phyloP scores from a whole-genome alignment of 2,888 invertebrate genomes.

The Rhabditoides inermis region DNA sequence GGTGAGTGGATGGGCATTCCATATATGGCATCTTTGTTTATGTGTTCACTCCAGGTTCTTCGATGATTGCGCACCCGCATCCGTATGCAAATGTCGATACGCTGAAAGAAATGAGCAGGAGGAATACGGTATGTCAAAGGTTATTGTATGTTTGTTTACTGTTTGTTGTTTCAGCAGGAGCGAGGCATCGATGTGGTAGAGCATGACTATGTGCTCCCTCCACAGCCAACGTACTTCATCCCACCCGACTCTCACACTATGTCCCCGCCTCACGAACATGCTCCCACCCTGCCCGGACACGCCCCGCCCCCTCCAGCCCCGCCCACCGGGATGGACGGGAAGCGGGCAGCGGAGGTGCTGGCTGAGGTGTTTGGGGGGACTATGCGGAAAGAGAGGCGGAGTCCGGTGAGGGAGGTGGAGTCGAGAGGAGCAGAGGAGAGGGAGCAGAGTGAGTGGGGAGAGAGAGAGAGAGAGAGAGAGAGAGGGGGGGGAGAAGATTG shows the following conservation, averaged over 20 bases:
- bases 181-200: too few relatives aligned
- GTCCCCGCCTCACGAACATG: too few relatives aligned
- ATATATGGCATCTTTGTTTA: slow-evolving; percentile 12
- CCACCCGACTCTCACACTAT: too few relatives aligned
- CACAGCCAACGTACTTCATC: too few relatives aligned
- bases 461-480: slow-evolving; percentile 1
- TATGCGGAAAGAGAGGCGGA: background rate
- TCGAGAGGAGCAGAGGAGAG: background rate
- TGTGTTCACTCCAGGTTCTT: slow-evolving; percentile 2
- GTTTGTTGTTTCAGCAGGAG: too few relatives aligned
- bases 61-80: background rate
- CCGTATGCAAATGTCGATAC: slow-evolving; percentile 11
- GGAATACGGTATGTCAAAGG: too few relatives aligned
- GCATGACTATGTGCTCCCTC: too few relatives aligned
- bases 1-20: slow-evolving; percentile 2
- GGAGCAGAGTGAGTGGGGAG: background rate
- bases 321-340: slow-evolving; percentile 5
- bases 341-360: background rate
- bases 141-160: too few relatives aligned
- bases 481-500: slow-evolving; percentile 10
- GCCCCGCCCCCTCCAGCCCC: too few relatives aligned
- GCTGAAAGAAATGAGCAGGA: too few relatives aligned
- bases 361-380: background rate
- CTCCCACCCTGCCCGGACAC: too few relatives aligned
- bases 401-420: background rate